Evolutionary conservation across 1,140 invertebrate species (phyloP), one percentile per base, ranked within the genome.

Genomic region (Tenebrio molitor): DNA sequence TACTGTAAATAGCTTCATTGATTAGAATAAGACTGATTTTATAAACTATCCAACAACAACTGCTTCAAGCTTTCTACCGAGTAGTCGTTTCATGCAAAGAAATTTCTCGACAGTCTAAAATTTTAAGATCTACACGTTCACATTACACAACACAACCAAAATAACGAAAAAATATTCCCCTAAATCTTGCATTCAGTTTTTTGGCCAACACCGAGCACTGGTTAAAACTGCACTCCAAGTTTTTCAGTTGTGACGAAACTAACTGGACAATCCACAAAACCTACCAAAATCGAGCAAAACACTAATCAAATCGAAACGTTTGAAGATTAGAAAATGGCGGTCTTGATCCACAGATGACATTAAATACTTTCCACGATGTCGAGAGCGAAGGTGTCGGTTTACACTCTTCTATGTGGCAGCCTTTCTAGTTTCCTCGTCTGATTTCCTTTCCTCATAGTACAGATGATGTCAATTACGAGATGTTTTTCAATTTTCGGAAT

Each of bases 401-500:
- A 42, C 64, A 64, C 17, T 64, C 17, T 66, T 66, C 64, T 66
- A 66, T 66, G 64, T 66, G 17, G n/a, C 17, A 33, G n/a, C 25
- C 50, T 14, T 62, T 29, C 19, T 39, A 39, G 36, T 62, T 29
- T 23, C 53, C 21, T 44, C 64, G 44, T 71, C 33, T 69, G 2
- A 19, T 44, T 71, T 42, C 21, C 21, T 65, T 14, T 66, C 33
- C 12, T 50, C 19, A 23, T 75, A 72, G 70, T 66, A 75, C 53
- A 72, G 74, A 72, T 44, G 44, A 75, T 69, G 74, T 75, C 74
- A 75, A 75, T 75, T 75, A 75, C 65, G 19, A 58, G 71, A 34
- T 64, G 69, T 74, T 75, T 67, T 71, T 42, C 62, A 63, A 58
- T 69, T 69, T 29, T 50, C 39, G 63, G 2, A 63, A 63, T 19